Base-by-base conservation (phyloP, 2,797 vertebrate species). In the Hoplostethus mediterraneus region DNA sequence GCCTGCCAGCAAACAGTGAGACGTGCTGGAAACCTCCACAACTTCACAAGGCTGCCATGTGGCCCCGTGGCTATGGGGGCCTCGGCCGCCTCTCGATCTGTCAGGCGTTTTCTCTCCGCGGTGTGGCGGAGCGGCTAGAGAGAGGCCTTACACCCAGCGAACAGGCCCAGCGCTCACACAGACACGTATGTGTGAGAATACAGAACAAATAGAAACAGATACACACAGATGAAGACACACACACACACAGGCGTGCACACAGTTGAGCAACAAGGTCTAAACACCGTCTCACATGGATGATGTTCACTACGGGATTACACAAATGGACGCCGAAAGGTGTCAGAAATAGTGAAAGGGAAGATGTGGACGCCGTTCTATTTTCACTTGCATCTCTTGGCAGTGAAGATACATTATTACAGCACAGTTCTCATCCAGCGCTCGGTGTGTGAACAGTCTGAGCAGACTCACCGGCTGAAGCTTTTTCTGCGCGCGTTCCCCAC, bases 351-450 rank as follows among this genome's bases (percentile, higher is more conserved):
- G 42, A 69, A 85, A 55, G 73, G 66, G 62, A 76, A 86, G 80
- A 87, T 82, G 80, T 84, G 82, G 83, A 75, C 73, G 77, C 66
- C 54, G 44, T 78, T 85, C 62, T 87, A 71, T 85, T 90, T 89
- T 83, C 79, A 80, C 79, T 79, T 67, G 72, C 30, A 62, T 75
- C 58, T 61, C 65, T 66, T 87, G 83, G 72, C 74, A 87, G 76
- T 5, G 47, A 80, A 59, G 67, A 58, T 63, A 71, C 66, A 85
- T 84, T 81, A 84, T 77, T 64, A 88, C 28, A 86, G 87, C 79
- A 9, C 67, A 69, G 67, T 53, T 57, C 73, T 67, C 66, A 73
- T 80, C 83, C 80, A 85, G 81, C 67, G 75, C 73, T 80, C 63
- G 66, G 81, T 52, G 74, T 79, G 74, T 77, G 81, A 86, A 81